A percentile compares a stretch with the other conserved stretches of the same genome.
These are phyloP conservation scores for Nesogale talazaci DNA, from an alignment of 2,113 vertebrate species.

Conservation along the genomic window DNA sequence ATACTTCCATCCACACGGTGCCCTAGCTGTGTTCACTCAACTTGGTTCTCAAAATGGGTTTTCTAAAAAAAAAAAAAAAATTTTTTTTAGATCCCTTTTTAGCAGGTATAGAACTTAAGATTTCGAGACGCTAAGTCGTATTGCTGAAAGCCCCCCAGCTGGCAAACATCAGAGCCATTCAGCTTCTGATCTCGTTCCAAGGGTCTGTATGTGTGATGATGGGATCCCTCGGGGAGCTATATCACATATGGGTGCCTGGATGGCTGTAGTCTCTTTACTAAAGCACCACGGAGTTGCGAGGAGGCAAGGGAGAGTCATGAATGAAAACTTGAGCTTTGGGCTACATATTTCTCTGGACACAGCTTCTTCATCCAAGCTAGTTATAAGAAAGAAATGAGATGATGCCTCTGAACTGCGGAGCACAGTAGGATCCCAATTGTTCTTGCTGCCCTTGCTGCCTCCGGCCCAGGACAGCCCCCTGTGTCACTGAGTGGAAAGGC, in stretches of 20 bases:
- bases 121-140: background rate
- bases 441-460: background rate
- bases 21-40: background rate
- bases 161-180: background rate
- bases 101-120: background rate
- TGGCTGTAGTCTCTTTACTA: background rate
- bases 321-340: background rate
- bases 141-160: background rate
- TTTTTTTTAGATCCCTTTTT: background rate
- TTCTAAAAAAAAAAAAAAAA: too few relatives aligned
- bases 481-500: background rate
- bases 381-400: slow-evolving; percentile 9
- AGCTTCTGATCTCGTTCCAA: background rate
- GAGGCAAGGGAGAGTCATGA: background rate
- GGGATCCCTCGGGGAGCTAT: background rate
- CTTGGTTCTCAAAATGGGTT: background rate
- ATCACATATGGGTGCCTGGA: background rate
- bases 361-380: background rate
- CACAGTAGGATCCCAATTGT: background rate
- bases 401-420: background rate
- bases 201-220: background rate
- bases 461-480: background rate
- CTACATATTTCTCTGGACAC: background rate
- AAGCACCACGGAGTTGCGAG: background rate
- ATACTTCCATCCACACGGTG: background rate